Evolutionary conservation across 2,797 vertebrate species (phyloP), one percentile per base, ranked within the genome.

Genomic region (Syndactyla subalaris): DNA sequence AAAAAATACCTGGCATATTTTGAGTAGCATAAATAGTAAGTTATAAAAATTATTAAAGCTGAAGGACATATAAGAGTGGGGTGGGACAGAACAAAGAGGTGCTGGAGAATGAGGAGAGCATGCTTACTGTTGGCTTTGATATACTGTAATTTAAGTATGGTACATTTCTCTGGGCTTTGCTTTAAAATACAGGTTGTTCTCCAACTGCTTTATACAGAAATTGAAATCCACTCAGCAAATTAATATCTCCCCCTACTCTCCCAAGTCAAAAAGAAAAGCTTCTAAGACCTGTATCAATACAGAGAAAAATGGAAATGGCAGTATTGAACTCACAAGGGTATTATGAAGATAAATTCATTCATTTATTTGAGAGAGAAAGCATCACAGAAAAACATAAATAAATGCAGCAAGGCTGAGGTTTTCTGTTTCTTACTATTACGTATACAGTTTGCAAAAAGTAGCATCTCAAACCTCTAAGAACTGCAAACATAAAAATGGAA

Each of bases 11-110:
- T 57, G 57, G n/a, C 20, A 24, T 71, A 61, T 67, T 94, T 93
- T 89, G 16, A 89, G 20, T 49, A 87, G 36, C 30, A 65, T 51
- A 88, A 78, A 68, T 65, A 91, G 46, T 54, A 76, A 48, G 3
- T 58, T 48, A 73, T 65, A 95, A 80, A 90, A 67, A 71, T 27
- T 93, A 70, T 77, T 89, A 82, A 81, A 91, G 43, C 30, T 54
- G 61, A 92, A 85, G 32, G n/a, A 34, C 70, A 20, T 57, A 8
- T 63, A 67, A 41, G 45, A 73, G 1, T 4, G 17, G 7, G 21
- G 10, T 57, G 19, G 30, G n/a, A 45, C 10, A 74, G 49, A 80
- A 63, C 16, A 76, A 85, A 65, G 63, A 95, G 18, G 6, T 71
- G 20, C 6, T 76, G 18, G 63, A 71, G 46, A 87, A 59, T 23